These are phyloP conservation scores for Tethea ocularis DNA, from an alignment of 2,888 invertebrate genomes.

Conservation along the genomic window DNA sequence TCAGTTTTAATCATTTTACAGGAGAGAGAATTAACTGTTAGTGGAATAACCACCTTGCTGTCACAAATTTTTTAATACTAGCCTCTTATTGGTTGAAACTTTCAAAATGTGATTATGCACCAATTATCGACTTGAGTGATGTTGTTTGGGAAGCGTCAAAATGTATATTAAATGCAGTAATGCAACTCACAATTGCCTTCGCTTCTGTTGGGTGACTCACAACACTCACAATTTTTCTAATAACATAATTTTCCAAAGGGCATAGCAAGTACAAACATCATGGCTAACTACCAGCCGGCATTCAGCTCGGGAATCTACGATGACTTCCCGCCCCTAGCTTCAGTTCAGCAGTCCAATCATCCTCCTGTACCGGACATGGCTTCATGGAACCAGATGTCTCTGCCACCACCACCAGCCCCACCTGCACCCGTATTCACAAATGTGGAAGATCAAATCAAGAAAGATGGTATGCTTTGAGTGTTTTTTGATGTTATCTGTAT, in stretches of 20 bases:
- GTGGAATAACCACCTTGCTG: too few species aligned
- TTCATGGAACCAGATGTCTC: slow-evolving; percentile 72
- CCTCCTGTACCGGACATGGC: slow-evolving; percentile 57
- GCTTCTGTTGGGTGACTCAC: too few species aligned
- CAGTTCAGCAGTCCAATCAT: slow-evolving; percentile 27
- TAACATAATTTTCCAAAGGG: slow-evolving; percentile 26
- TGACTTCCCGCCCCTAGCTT: slow-evolving; percentile 28
- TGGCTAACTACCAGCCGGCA: slow-evolving; percentile 54
- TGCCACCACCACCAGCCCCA: slow-evolving; percentile 58
- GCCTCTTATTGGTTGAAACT: too few species aligned
- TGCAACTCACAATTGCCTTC: too few species aligned
- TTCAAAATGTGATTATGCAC: too few species aligned
- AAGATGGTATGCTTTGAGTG: slow-evolving; percentile 67
- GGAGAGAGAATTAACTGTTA: too few species aligned
- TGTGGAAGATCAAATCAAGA: slow-evolving; percentile 77
- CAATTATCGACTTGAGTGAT: too few species aligned
- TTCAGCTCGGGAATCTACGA: slow-evolving; percentile 47
- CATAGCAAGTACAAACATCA: slow-evolving; percentile 39
- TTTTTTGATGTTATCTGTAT: not conserved
- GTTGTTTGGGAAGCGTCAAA: too few species aligned
- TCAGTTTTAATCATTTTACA: too few species aligned
- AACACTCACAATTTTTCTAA: slow-evolving; percentile 3
- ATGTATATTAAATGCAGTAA: too few species aligned
- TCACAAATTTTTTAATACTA: too few species aligned
- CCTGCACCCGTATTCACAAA: slow-evolving; percentile 54